Evolutionary conservation across 2,888 invertebrate species (phyloP), one percentile per base, ranked within the genome.

Genomic region (Ctena decussata): DNA sequence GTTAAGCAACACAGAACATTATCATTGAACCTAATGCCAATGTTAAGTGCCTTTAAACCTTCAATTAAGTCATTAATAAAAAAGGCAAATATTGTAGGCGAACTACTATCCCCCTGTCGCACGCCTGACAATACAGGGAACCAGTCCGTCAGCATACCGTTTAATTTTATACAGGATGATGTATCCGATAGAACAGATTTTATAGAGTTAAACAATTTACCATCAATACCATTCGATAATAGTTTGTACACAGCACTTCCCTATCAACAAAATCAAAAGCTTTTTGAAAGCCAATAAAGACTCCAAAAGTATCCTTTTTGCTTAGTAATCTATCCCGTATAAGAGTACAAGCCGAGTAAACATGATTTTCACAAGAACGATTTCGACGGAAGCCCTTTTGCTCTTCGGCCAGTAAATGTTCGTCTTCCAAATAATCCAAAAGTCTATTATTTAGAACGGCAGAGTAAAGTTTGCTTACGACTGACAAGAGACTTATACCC

Each of bases 341-440:
- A n/a, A 85, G 60, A 44, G 79, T 79, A 37, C 75, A 72, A 3
- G 82, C 27, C 5, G 79, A 65, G 35, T 82, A 85, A 5, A 77
- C 69, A 37, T 86, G 86, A 65, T 86, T 77, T 35, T 86, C 82
- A 72, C 82, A 80, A 18, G 86, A 82, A 35, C 86, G 49, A 30
- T 69, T n/a, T 24, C 3, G 3, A 3, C 86, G 37, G 37, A 86
- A 86, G 0, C 86, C 86, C 32, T 86, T 82, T 73, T 86, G 80
- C 53, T 86, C 80, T 27, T 86, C 80, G 0, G 82, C 72, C 3
- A 82, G 44, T n/a, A 85, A 44, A 24, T 78, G 37, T 32, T 75
- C 74, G 18, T 46, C 44, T 41, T 78, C 32, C 30, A 70, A 37
- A 24, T 74, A 78, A 32, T 77, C 60, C 8, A 73, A 76, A 6